phyloP scores from a whole-genome alignment of 2,113 vertebrate species.

The Pelecanus crispus region DNA sequence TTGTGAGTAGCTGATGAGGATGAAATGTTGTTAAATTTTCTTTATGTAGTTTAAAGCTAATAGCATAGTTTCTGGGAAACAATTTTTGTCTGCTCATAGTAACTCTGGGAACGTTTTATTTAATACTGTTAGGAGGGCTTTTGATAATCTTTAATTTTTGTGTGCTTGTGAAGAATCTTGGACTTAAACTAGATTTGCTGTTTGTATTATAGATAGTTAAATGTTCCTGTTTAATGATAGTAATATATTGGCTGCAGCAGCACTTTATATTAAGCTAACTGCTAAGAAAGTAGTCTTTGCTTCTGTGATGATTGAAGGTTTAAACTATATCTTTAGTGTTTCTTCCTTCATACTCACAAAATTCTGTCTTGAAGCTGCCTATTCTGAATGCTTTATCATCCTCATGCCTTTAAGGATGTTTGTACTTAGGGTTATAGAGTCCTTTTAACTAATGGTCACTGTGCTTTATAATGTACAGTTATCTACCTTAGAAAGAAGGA shows the following conservation, averaged over 20 bases:
- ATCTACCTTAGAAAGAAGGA: background rate
- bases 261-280: background rate
- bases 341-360: background rate
- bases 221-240: background rate
- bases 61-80: background rate
- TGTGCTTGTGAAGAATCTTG: background rate
- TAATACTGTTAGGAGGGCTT: background rate
- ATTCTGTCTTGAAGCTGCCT: background rate
- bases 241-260: background rate
- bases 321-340: background rate
- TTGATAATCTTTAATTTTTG: background rate
- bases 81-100: background rate
- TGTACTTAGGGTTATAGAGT: background rate
- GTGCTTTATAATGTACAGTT: background rate
- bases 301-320: background rate
- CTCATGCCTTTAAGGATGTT: background rate
- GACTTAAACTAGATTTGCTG: background rate
- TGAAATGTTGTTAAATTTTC: background rate
- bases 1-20: background rate
- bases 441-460: background rate
- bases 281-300: background rate
- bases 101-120: background rate
- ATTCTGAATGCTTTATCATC: background rate
- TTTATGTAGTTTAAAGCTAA: background rate
- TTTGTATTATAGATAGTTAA: background rate